Evolutionary conservation across 2,113 vertebrate species (phyloP).

Genomic region (Corythoichthys haematopterus): DNA sequence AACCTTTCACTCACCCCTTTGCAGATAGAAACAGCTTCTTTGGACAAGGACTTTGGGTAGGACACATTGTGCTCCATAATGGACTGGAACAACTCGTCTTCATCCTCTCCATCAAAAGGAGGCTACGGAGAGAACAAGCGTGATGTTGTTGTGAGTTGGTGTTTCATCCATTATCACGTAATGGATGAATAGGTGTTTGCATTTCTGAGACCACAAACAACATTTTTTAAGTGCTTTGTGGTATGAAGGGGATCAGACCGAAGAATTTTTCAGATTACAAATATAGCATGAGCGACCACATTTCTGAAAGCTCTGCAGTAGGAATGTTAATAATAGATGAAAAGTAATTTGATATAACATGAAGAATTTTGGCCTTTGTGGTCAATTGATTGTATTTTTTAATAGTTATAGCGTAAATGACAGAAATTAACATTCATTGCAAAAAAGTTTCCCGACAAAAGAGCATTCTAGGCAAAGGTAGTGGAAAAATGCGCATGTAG

Average conservation of each 20-base stretch:
- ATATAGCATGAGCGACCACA: not conserved
- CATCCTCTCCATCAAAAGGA: conserved; percentile 95
- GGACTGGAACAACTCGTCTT: conserved; percentile 95
- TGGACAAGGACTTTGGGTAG: conserved; percentile 92
- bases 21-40: conserved; percentile 96
- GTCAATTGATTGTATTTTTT: not conserved
- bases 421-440: not conserved
- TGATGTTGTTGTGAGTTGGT: not conserved
- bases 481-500: conserved; percentile 46
- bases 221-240: not conserved
- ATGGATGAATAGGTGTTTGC: not conserved
- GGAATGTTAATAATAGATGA: not conserved
- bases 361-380: not conserved
- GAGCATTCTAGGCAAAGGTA: conserved; percentile 37
- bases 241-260: not conserved
- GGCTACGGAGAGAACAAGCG: conserved; percentile 68
- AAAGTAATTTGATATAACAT: not conserved
- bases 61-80: conserved; percentile 98
- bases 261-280: not conserved
- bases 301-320: not conserved
- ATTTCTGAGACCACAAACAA: not conserved
- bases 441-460: conserved; percentile 17
- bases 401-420: conserved; percentile 2
- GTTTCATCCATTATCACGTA: conserved; percentile 2
- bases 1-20: conserved; percentile 83